These are phyloP conservation scores for Rhimphoctona megacephalus DNA, from an alignment of 2,888 invertebrate genomes.

Conservation along the genomic window DNA sequence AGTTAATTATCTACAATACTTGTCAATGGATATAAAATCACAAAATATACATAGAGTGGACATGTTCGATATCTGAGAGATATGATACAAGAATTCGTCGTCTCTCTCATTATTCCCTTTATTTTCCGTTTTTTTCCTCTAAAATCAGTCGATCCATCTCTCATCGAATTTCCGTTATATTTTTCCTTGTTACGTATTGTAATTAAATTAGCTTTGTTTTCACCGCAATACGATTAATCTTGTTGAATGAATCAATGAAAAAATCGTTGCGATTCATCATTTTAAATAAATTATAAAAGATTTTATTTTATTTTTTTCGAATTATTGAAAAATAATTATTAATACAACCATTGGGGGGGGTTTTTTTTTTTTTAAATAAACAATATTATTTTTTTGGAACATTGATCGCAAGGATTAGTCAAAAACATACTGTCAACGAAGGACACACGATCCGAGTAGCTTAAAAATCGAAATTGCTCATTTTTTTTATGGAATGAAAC, in stretches of 20 bases:
- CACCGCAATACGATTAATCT: constrained; percentile 24
- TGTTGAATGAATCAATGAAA: constrained; percentile 6
- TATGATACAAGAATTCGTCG: constrained; percentile 46
- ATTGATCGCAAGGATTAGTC: constrained; percentile 31
- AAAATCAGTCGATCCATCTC: constrained; percentile 36
- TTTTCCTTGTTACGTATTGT: constrained; percentile 9
- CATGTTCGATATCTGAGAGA: constrained; percentile 72
- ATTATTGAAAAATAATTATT: neutral
- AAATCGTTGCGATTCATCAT: constrained; percentile 3
- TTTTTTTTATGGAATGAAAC: constrained; percentile 3
- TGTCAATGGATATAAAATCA: constrained; percentile 84
- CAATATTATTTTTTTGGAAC: constrained; percentile 2
- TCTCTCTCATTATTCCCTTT: constrained; percentile 28
- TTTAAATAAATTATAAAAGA: constrained; percentile 22
- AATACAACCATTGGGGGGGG: constrained; percentile 6
- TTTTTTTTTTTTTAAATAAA: constrained; percentile 8
- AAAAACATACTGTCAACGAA: constrained; percentile 17
- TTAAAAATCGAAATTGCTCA: neutral
- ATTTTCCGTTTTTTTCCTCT: constrained; percentile 22
- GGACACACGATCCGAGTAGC: neutral
- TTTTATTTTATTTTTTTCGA: no score
- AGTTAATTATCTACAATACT: constrained; percentile 84
- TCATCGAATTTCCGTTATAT: constrained; percentile 26
- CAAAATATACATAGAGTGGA: constrained; percentile 84
- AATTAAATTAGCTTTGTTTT: constrained; percentile 20